A percentile compares a stretch with the other conserved stretches of the same genome.
Conservation (phyloP, 2,888 invertebrate genomes). For the Lithophane leautieri region DNA sequence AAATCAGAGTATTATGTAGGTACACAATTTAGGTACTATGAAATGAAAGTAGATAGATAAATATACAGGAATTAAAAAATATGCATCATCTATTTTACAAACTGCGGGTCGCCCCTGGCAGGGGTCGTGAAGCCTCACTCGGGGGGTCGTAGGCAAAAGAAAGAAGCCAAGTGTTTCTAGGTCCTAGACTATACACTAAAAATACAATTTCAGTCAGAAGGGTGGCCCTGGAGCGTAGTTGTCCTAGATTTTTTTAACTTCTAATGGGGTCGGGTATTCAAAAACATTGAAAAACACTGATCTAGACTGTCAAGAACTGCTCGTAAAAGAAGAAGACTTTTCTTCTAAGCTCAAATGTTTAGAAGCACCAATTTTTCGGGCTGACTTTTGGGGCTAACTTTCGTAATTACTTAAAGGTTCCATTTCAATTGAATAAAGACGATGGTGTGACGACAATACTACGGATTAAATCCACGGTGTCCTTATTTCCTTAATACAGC, state of each 20-base stretch:
- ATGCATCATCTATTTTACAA: not conserved
- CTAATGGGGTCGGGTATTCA: too few relatives aligned
- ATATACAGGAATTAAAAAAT: not conserved
- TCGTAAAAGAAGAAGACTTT: not conserved
- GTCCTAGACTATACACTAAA: too few relatives aligned
- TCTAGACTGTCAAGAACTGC: not conserved
- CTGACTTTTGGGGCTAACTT: not conserved
- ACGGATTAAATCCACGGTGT: constrained; percentile 22
- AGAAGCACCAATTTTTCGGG: not conserved
- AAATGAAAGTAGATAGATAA: not conserved
- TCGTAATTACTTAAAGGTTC: not conserved
- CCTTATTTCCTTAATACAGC: constrained; percentile 54
- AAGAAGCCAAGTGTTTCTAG: too few relatives aligned
- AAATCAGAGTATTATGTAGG: not conserved
- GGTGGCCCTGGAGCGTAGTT: too few relatives aligned
- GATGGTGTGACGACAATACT: not conserved
- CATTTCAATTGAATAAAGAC: not conserved
- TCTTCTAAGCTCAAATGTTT: not conserved
- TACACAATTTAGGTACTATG: not conserved
- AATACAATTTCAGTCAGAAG: too few relatives aligned
- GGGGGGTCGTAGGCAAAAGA: too few relatives aligned
- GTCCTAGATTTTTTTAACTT: too few relatives aligned
- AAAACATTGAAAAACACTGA: too few relatives aligned
- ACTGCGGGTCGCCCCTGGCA: too few relatives aligned
- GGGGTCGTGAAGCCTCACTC: too few relatives aligned